Conservation (phyloP, 2,888 invertebrate genomes). For the Thymelicus acteon region DNA sequence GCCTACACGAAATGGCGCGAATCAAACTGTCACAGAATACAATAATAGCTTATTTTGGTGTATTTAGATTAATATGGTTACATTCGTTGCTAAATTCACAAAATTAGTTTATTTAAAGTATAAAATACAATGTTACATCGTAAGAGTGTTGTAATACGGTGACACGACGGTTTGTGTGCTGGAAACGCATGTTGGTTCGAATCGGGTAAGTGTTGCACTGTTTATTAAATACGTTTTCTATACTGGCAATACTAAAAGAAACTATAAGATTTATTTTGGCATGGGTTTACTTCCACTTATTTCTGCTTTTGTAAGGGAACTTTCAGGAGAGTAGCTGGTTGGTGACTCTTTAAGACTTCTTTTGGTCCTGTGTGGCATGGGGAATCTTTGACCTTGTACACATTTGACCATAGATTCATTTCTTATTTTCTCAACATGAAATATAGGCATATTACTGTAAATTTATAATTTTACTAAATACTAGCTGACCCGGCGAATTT, state of each 20-base stretch:
- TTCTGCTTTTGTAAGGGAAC: not conserved
- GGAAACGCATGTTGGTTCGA: conserved; percentile 71
- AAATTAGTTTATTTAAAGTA: conserved; percentile 48
- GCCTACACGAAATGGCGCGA: not conserved
- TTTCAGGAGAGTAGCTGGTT: no score
- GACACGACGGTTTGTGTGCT: conserved; percentile 77
- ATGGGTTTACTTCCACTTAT: conserved; percentile 17
- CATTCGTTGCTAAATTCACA: conserved; percentile 42
- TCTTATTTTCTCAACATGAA: no score
- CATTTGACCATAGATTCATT: no score
- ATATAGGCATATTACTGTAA: no score
- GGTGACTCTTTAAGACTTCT: no score
- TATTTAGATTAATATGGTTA: not conserved
- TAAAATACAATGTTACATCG: conserved; percentile 64
- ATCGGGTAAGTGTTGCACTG: conserved; percentile 69
- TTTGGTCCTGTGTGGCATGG: no score
- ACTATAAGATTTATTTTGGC: conserved; percentile 26
- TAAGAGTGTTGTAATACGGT: conserved; percentile 63
- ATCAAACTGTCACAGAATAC: not conserved
- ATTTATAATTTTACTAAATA: no score
- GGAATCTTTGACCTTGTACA: no score
- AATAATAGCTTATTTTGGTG: not conserved
- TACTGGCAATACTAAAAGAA: conserved; percentile 32
- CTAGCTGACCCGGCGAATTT: no score
- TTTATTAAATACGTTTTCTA: conserved; percentile 47